Conservation (phyloP, 2,797 vertebrate genomes). For the Sus cebifrons region DNA sequence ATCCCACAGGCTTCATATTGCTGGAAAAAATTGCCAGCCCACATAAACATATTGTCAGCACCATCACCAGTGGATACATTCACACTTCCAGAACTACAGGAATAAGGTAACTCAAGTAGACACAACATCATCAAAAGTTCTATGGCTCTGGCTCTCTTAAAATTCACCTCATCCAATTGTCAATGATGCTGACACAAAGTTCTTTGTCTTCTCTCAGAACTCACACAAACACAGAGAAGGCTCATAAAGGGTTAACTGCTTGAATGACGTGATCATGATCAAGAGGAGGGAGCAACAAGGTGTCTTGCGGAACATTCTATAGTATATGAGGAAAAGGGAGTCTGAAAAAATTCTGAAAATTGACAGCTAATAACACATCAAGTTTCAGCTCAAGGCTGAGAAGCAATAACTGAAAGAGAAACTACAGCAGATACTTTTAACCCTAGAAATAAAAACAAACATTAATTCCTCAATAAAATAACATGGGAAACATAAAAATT, state of each 20-base stretch:
- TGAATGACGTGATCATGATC: not conserved
- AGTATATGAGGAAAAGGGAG: not conserved
- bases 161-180: not conserved
- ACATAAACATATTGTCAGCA: not conserved
- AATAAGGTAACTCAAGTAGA: not conserved
- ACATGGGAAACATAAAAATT: not conserved
- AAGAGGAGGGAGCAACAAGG: not conserved
- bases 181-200: not conserved
- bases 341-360: slow-evolving; percentile 1
- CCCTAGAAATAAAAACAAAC: slow-evolving; percentile 16
- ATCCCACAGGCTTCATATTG: not conserved
- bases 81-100: not conserved
- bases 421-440: not conserved
- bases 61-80: not conserved
- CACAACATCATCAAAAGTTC: not conserved
- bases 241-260: not conserved
- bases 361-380: not conserved
- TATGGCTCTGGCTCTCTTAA: not conserved
- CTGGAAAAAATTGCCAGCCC: not conserved
- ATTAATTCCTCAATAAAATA: not conserved
- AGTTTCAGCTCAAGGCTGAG: not conserved
- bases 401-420: not conserved
- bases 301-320: not conserved
- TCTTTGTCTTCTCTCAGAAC: slow-evolving; percentile 25
- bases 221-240: not conserved